These are phyloP conservation scores for Apamea monoglypha DNA, from an alignment of 2,888 invertebrate species.

Conservation along the genomic window DNA sequence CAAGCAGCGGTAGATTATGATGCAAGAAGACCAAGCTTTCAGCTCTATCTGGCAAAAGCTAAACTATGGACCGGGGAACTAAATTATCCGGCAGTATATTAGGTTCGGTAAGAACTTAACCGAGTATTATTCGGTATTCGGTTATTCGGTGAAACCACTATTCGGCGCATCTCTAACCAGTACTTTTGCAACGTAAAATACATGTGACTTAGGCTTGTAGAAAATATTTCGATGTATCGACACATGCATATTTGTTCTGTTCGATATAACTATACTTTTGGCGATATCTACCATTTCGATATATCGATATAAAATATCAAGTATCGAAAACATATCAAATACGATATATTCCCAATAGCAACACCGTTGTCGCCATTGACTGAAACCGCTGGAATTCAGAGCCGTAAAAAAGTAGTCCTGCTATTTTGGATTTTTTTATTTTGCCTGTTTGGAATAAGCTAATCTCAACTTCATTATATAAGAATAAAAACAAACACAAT, in stretches of 20 bases:
- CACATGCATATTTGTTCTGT: background rate
- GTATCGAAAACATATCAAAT: background rate
- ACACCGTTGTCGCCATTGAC: no score
- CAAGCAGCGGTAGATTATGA: no score
- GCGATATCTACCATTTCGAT: background rate
- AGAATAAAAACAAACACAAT: background rate
- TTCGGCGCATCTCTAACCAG: background rate
- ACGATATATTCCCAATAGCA: background rate
- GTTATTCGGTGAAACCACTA: no score
- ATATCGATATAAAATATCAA: background rate
- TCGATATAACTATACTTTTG: background rate
- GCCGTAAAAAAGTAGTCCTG: background rate
- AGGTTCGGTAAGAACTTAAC: no score
- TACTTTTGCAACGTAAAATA: conserved; percentile 5
- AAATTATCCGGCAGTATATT: no score
- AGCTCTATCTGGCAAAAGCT: no score
- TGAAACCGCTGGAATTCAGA: background rate
- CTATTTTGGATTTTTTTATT: background rate
- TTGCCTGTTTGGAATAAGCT: background rate
- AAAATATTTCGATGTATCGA: background rate
- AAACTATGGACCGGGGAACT: no score
- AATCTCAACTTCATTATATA: background rate
- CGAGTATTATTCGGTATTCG: no score
- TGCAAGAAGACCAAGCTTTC: no score
- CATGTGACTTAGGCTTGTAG: background rate